A percentile compares a stretch with the other conserved stretches of the same genome.
Evolutionary conservation across 53 echinoderm and acorn worm genomes (phyloP).

Genomic region (Hippasteria phrygiana): DNA sequence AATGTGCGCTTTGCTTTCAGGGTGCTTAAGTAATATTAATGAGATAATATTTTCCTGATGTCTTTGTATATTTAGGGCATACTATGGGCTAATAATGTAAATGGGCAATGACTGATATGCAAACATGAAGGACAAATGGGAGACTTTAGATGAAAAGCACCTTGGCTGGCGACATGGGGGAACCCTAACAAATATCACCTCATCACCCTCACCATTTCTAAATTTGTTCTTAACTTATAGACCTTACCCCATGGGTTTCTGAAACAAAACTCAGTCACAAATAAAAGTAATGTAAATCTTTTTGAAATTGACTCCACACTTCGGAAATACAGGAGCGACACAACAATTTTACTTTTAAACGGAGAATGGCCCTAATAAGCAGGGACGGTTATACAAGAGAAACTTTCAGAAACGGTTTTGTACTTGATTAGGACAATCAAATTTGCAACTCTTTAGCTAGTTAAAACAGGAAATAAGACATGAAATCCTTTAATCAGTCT

Average conservation of each 20-base stretch:
- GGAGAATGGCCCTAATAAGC: neutral
- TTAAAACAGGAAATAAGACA: too few species aligned
- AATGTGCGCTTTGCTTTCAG: neutral
- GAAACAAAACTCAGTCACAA: neutral
- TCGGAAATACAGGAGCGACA: neutral
- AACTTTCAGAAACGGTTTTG: too few species aligned
- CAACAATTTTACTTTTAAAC: slow-evolving; percentile 1
- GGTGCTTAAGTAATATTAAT: neutral
- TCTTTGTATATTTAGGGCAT: slow-evolving; percentile 13
- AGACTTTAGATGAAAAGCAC: neutral
- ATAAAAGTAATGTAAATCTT: slow-evolving; percentile 11
- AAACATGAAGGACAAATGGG: neutral
- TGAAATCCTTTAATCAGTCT: too few species aligned
- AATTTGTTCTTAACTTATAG: neutral
- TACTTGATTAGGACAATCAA: too few species aligned
- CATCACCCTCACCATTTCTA: neutral
- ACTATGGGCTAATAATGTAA: neutral
- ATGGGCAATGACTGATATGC: neutral
- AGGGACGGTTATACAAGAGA: too few species aligned
- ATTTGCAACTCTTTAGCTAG: too few species aligned
- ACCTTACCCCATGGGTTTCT: slow-evolving; percentile 2
- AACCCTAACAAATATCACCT: neutral
- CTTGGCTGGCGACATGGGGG: neutral
- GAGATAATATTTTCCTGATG: neutral
- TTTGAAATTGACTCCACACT: neutral